A percentile compares a stretch with the other conserved stretches of the same genome.
Conservation (phyloP, 2,888 invertebrate species). For the Eurois occulta region DNA sequence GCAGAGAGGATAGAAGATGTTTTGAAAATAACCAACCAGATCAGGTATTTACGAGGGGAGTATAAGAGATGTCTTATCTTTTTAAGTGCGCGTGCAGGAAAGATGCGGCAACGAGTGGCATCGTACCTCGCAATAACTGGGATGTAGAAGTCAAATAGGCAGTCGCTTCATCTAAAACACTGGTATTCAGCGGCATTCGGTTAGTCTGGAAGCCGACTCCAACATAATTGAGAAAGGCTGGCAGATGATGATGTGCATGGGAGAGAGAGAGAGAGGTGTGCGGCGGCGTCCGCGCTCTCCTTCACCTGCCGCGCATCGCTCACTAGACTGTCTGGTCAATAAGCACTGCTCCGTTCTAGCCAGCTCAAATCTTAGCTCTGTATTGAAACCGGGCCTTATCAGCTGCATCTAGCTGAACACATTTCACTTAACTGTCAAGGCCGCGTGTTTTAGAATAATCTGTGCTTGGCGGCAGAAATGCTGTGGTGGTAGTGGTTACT, state of each 20-base stretch:
- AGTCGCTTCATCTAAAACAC: background rate
- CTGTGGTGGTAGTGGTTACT: background rate
- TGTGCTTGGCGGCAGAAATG: background rate
- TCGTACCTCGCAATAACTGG: background rate
- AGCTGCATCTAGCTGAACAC: background rate
- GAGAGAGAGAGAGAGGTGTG: background rate
- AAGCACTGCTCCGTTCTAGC: background rate
- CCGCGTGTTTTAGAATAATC: background rate
- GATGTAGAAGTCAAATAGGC: background rate
- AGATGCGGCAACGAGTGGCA: background rate
- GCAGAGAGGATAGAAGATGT: background rate
- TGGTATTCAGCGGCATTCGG: background rate
- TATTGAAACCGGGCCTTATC: background rate
- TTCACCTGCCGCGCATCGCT: background rate
- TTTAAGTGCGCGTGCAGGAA: no score
- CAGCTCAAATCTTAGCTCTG: background rate
- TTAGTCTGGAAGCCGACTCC: no score
- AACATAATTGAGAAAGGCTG: background rate
- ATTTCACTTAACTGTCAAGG: background rate
- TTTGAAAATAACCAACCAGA: background rate
- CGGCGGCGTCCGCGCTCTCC: background rate
- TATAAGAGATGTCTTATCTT: background rate
- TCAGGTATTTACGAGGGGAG: background rate
- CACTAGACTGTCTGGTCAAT: background rate
- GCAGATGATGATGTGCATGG: background rate